phyloP scores from a whole-genome alignment of 2,888 invertebrate genomes.

The Nemurella pictetii region DNA sequence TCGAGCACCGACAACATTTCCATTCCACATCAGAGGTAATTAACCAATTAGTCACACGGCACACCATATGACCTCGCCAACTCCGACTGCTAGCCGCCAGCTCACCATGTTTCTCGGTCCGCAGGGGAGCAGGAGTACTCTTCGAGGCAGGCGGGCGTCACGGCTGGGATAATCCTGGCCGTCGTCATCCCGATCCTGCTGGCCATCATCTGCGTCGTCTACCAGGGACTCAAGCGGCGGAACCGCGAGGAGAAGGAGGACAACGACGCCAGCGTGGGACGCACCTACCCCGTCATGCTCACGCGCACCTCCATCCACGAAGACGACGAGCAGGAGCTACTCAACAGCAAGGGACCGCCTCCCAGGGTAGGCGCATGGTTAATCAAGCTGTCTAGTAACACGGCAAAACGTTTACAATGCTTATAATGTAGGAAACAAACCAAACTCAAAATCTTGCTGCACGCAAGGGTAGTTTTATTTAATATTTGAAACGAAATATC shows the following conservation, averaged over 20 bases:
- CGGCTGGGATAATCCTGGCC: slow-evolving; percentile 75
- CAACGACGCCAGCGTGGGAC: background rate
- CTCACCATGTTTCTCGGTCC: background rate
- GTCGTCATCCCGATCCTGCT: slow-evolving; percentile 75
- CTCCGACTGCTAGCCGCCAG: background rate
- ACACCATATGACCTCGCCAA: background rate
- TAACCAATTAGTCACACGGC: background rate
- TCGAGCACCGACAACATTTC: slow-evolving; percentile 43
- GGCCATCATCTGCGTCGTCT: slow-evolving; percentile 67
- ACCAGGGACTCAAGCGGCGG: slow-evolving; percentile 50
- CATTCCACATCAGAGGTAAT: slow-evolving; percentile 27
- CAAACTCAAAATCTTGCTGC: too few species aligned
- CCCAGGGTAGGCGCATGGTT: too few species aligned
- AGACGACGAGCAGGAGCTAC: background rate
- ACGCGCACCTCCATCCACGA: background rate
- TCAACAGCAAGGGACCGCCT: background rate
- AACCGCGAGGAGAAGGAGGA: background rate
- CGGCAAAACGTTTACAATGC: too few species aligned
- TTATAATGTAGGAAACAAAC: too few species aligned
- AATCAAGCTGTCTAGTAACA: too few species aligned
- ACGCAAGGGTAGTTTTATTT: too few species aligned
- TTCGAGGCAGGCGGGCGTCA: slow-evolving; percentile 72
- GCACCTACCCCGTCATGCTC: background rate
- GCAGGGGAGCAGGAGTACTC: slow-evolving; percentile 80
- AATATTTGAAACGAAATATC: too few species aligned